A percentile compares a stretch with the other conserved stretches of the same genome.
phyloP scores from a whole-genome alignment of 92 coral and sea anemone genomes.

The Porites rus region DNA sequence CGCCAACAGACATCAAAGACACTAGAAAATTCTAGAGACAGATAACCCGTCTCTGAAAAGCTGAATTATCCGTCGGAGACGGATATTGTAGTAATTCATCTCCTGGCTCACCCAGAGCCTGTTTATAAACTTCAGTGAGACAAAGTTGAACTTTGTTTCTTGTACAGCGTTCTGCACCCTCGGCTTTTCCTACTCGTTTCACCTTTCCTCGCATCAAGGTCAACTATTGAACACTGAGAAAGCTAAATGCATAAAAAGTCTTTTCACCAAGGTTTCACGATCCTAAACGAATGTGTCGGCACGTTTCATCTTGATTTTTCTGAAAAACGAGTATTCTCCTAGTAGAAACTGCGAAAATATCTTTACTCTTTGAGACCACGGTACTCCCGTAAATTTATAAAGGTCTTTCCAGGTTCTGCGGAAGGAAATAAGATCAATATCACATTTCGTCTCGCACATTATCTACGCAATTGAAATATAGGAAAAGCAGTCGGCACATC shows the following conservation, averaged over 20 bases:
- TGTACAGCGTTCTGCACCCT: too few relatives aligned
- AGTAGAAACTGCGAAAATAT: constrained; percentile 67
- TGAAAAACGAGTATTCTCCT: constrained; percentile 75
- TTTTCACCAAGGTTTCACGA: background rate
- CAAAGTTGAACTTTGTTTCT: too few relatives aligned
- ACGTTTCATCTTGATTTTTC: constrained; percentile 47
- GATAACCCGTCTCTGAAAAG: too few relatives aligned
- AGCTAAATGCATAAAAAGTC: background rate
- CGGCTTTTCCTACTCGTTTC: too few relatives aligned
- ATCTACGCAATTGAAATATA: background rate
- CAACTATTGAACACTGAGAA: background rate
- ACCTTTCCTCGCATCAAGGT: background rate
- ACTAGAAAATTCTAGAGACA: too few relatives aligned
- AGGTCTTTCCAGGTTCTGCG: constrained; percentile 54
- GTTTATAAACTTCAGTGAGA: too few relatives aligned
- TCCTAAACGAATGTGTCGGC: constrained; percentile 27
- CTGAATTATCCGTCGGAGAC: too few relatives aligned
- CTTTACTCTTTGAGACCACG: constrained; percentile 49
- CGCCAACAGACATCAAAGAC: too few relatives aligned
- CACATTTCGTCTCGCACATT: background rate
- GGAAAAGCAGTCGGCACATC: too few relatives aligned
- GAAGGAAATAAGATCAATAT: background rate
- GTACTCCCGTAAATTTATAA: constrained; percentile 47
- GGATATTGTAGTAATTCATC: too few relatives aligned
- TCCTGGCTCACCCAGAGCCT: too few relatives aligned